Conservation (phyloP, 1,140 invertebrate genomes). For the Papilio polyxenes region DNA sequence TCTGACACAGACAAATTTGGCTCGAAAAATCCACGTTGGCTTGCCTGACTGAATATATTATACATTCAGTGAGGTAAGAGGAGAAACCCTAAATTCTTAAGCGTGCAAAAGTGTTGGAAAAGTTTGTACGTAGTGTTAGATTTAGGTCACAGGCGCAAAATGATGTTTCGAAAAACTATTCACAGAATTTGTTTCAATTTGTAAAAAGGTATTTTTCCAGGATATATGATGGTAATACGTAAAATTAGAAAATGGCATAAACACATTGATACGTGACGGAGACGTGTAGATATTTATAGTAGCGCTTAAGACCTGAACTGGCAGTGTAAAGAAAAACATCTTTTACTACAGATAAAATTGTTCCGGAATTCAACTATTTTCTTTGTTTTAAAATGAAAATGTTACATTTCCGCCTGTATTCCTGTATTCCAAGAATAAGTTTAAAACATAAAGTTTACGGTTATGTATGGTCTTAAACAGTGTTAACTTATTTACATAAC, state of each 20-base stretch:
- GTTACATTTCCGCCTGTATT: too few relatives aligned
- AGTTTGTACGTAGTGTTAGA: slow-evolving; percentile 16
- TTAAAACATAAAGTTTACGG: slow-evolving; percentile 5
- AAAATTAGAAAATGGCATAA: too few relatives aligned
- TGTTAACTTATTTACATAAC: slow-evolving; percentile 14
- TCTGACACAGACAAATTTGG: slow-evolving; percentile 16
- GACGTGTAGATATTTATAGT: too few relatives aligned
- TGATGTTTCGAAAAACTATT: neutral
- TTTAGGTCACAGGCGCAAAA: slow-evolving; percentile 11
- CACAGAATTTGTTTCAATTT: neutral
- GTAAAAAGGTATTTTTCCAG: neutral
- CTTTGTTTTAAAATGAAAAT: neutral
- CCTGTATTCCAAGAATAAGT: slow-evolving; percentile 1
- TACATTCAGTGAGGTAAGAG: slow-evolving; percentile 6
- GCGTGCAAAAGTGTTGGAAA: slow-evolving; percentile 4
- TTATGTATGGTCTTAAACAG: neutral
- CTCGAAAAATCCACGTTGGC: slow-evolving; percentile 14
- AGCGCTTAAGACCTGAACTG: too few relatives aligned
- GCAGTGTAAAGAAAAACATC: too few relatives aligned
- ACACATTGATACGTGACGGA: too few relatives aligned
- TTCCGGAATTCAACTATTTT: too few relatives aligned
- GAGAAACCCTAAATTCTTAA: slow-evolving; percentile 24
- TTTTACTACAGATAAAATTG: too few relatives aligned
- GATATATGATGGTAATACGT: neutral
- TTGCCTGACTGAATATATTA: slow-evolving; percentile 15